Conservation (phyloP, 2,797 vertebrate genomes). For the Columba guinea region DNA sequence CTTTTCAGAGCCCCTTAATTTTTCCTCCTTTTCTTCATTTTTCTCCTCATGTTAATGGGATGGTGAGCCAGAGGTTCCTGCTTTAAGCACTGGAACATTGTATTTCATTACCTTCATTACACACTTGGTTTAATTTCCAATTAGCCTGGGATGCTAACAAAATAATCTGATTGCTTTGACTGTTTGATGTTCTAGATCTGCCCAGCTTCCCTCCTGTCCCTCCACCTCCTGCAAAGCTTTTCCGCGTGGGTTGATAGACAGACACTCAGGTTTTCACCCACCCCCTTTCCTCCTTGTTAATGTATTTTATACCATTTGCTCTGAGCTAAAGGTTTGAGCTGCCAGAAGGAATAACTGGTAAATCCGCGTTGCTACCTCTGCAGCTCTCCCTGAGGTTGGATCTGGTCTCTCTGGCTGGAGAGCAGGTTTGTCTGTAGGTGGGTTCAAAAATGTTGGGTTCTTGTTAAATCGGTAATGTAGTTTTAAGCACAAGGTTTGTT, state of each 20-base stretch:
- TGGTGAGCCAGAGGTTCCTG: constrained; percentile 50
- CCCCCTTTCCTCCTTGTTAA: constrained; percentile 27
- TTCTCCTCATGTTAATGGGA: neutral
- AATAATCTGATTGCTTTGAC: constrained; percentile 57
- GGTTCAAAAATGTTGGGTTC: neutral
- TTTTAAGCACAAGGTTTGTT: neutral
- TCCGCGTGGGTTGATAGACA: constrained; percentile 36
- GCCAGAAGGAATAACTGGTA: constrained; percentile 48
- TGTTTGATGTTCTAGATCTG: neutral
- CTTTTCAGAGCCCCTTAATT: neutral
- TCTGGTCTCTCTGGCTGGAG: neutral
- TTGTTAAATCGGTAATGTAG: neutral
- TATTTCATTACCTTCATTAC: constrained; percentile 69
- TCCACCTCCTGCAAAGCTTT: constrained; percentile 33
- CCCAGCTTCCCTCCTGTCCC: neutral
- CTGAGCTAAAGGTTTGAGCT: constrained; percentile 29
- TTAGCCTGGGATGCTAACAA: constrained; percentile 54
- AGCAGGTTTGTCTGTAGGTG: constrained; percentile 18
- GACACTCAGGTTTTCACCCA: constrained; percentile 29
- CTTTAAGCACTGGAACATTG: constrained; percentile 49
- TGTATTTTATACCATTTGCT: constrained; percentile 29
- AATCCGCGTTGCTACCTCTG: constrained; percentile 3
- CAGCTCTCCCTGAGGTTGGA: neutral
- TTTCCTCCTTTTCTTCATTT: neutral
- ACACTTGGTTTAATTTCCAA: constrained; percentile 75